Base-by-base conservation (phyloP, 2,113 vertebrate species). In the Rhineura floridana region DNA sequence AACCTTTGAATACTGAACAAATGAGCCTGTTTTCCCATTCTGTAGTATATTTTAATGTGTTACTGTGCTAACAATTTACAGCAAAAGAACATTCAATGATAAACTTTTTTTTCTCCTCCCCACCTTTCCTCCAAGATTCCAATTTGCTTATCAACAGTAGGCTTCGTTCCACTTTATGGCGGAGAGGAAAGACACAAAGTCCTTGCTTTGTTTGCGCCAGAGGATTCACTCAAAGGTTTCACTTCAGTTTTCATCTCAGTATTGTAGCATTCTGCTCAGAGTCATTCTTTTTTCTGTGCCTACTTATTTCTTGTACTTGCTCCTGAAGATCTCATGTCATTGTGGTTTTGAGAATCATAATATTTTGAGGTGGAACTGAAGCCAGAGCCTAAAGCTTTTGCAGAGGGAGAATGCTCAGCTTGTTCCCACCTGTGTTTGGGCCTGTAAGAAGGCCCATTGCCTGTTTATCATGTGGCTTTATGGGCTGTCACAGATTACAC, bases 161-260 rank as follows among this genome's bases (percentile, higher is more conserved):
- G 97, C 83, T 98, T 98, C 30, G 92, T 97, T 55, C 97, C 98
- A 85, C 96, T 99, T 73, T 98, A 98, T 94, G 98, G 98, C 93
- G 93, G 86, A 85, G 95, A 97, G 79, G 92, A 94, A 89, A 95
- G 93, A 42, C 94, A 96, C 89, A 98, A 97, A 96, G 80, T 98
- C 80, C 97, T 99, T 95, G 98, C 97, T 7, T 96, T 99, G 59
- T 98, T 99, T 96, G 92, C 97, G n/a, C 98, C 98, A 36, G 89
- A 94, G 28, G 97, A 98, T 87, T 94, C 89, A 0, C 81, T 97
- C 44, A 98, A 96, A 98, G 98, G 98, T 98, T 91, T 92, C 28
- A 78, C 63, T 94, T 94, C 84, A 5, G 39, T 90, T 92, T 77
- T 90, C 70, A 72, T 89, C 12, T 90, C 39, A 67, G 1, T 87